Conservation (phyloP, 2,113 vertebrate genomes). For the Pardalotus punctatus region DNA sequence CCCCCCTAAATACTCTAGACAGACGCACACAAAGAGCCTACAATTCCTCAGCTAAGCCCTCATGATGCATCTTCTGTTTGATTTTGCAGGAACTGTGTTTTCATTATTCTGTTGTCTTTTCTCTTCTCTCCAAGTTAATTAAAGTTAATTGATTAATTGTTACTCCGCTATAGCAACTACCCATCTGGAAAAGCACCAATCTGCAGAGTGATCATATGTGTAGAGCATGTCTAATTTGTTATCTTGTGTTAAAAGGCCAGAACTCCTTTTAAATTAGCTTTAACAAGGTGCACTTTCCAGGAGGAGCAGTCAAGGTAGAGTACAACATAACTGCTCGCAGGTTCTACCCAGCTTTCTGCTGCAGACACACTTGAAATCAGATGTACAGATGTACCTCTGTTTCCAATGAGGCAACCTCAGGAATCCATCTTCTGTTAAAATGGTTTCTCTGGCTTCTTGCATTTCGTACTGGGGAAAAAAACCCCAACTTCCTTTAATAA, state of each 20-base stretch:
- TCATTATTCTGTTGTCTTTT: neutral
- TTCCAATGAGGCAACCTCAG: neutral
- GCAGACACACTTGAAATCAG: neutral
- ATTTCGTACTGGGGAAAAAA: neutral
- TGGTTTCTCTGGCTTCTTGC: neutral
- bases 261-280: neutral
- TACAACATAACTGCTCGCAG: too few species aligned
- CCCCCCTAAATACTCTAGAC: neutral
- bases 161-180: neutral
- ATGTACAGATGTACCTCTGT: neutral
- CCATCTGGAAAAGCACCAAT: neutral
- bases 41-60: neutral
- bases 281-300: neutral
- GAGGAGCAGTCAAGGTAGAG: neutral
- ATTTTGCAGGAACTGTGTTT: neutral
- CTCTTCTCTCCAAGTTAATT: constrained; percentile 12
- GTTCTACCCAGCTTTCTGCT: neutral
- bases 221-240: neutral
- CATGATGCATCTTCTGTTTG: neutral
- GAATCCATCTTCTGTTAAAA: neutral
- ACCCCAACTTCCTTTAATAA: neutral
- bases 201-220: neutral
- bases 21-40: neutral
- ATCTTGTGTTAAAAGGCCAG: neutral
- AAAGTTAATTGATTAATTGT: constrained; percentile 8